Conservation (phyloP, 2,888 invertebrate species). For the Mamestra brassicae region DNA sequence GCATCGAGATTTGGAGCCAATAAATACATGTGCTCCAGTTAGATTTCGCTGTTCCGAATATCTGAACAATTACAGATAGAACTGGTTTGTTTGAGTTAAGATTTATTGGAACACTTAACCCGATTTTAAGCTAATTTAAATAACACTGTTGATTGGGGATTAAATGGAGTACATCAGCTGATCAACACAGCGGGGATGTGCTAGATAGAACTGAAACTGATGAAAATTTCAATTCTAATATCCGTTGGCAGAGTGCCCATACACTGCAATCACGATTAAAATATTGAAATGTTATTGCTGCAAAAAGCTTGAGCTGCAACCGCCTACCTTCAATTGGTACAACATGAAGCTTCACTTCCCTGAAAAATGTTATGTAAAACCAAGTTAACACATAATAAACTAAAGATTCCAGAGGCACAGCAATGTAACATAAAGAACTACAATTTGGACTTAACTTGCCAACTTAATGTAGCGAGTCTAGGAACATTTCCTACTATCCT, state of each 20-base stretch:
- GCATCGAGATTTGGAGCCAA: conserved; percentile 71
- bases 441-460: conserved; percentile 41
- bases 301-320: conserved; percentile 8
- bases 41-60: conserved; percentile 58
- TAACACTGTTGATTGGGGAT: conserved; percentile 35
- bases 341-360: conserved; percentile 3
- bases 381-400: conserved; percentile 14
- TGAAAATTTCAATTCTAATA: conserved; percentile 45
- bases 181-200: conserved; percentile 21
- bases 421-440: conserved; percentile 43
- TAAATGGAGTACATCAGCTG: conserved; percentile 28
- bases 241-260: conserved; percentile 47
- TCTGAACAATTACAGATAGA: conserved; percentile 56
- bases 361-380: conserved; percentile 13
- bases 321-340: background rate
- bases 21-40: conserved; percentile 69
- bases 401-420: conserved; percentile 13
- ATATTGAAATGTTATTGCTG: conserved; percentile 35
- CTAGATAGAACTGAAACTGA: conserved; percentile 19
- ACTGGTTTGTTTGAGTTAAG: conserved; percentile 51
- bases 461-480: conserved; percentile 44
- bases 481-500: conserved; percentile 49
- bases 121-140: conserved; percentile 54
- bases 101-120: conserved; percentile 61
- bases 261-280: conserved; percentile 28